Evolutionary conservation across 1,140 invertebrate species (phyloP), one percentile per base, ranked within the genome.

Genomic region (Drosophila nigrodunni): DNA sequence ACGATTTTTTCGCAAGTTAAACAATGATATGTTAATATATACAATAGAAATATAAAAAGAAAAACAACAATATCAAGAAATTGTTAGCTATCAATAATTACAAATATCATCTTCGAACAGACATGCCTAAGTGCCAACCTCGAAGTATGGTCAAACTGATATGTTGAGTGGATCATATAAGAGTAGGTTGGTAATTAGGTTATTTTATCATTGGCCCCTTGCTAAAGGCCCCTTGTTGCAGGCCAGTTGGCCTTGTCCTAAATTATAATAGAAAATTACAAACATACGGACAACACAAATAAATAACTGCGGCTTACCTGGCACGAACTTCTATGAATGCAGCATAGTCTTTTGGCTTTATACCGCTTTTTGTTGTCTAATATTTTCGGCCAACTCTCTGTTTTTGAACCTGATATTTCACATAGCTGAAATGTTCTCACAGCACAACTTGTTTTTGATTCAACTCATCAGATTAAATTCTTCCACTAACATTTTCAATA

Each of bases 361-460:
- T 62, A 46, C 34, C 39, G 59, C 10, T 18, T 35, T 37, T 35
- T 52, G 55, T 72, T 78, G 25, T 37, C 37, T 50, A 69, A 66
- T 43, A 52, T 49, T 34, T 68, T 68, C 54, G 72, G 18, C 43
- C 50, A 61, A 62, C 59, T 76, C 59, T 52, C 34, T 68, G 60
- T 61, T 37, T 61, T 61, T 88, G 83, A 88, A 85, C 83, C 80
- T 83, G 85, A 89, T 88, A 41, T 55, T 83, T 75, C 72, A 47
- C 54, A 54, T 73, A 49, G n/a, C 47, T 49, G 57, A 54, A 74
- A 67, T 65, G 47, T 30, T 37, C 5, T 1, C 13, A 34, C 11
- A 18, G 18, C 25, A 7, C 43, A 64, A 64, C 57, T 71, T 35
- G 67, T 58, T 73, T 64, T 47, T 25, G 37, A 52, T 43, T 54